phyloP scores from a whole-genome alignment of 2,113 vertebrate species.

The Anser cygnoides region DNA sequence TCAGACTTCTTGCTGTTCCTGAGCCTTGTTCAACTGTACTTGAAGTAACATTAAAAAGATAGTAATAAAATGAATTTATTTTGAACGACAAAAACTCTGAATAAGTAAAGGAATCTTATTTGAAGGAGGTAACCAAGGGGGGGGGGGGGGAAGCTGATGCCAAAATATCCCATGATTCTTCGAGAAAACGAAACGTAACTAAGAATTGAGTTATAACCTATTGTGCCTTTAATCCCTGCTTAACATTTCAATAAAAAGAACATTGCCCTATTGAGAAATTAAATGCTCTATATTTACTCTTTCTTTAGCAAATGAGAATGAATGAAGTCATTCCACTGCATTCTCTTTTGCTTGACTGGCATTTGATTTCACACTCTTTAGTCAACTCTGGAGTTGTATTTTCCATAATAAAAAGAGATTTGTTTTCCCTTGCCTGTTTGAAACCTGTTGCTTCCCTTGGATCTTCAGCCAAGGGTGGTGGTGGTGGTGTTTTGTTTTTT shows the following conservation, averaged over 20 bases:
- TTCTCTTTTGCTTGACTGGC: constrained; percentile 65
- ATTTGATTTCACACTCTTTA: constrained; percentile 59
- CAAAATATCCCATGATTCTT: not conserved
- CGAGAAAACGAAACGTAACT: constrained; percentile 2
- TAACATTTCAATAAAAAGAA: constrained; percentile 68
- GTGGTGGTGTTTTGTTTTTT: not conserved
- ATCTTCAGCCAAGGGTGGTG: not conserved
- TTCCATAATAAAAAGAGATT: constrained; percentile 23
- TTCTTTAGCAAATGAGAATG: constrained; percentile 48
- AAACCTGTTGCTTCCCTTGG: not conserved
- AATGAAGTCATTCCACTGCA: constrained; percentile 53
- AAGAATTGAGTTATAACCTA: constrained; percentile 54
- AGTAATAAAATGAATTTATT: not conserved
- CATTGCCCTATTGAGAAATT: constrained; percentile 56
- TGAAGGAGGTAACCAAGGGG: not conserved
- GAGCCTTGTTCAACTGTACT: not conserved
- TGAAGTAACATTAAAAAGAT: not conserved
- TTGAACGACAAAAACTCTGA: not conserved
- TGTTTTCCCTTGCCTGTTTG: constrained; percentile 36
- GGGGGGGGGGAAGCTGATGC: not conserved
- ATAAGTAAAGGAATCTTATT: not conserved
- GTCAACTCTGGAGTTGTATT: constrained; percentile 24
- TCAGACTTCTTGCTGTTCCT: not conserved
- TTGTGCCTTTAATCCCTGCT: constrained; percentile 59
- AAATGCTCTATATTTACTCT: constrained; percentile 49